phyloP scores from a whole-genome alignment of 2,113 vertebrate species.

The Syngnathus typhle region DNA sequence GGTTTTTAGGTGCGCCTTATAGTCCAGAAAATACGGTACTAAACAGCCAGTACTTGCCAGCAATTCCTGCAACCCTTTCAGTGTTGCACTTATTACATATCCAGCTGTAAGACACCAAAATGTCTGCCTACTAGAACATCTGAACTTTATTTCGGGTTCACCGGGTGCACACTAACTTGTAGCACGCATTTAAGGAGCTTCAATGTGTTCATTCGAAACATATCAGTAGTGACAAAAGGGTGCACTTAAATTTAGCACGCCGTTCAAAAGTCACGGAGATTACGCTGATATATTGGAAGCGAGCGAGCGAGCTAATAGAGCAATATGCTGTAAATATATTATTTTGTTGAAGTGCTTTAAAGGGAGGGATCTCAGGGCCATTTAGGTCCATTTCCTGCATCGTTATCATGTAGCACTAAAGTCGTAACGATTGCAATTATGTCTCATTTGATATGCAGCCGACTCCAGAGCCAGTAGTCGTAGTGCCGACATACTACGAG shows the following conservation, averaged over 20 bases:
- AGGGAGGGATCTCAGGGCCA: background rate
- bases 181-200: too few relatives aligned
- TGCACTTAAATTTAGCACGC: background rate
- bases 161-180: too few relatives aligned
- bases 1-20: too few relatives aligned
- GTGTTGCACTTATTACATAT: too few relatives aligned
- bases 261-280: background rate
- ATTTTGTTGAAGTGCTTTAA: background rate
- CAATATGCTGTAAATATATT: background rate
- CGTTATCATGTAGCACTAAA: background rate
- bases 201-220: too few relatives aligned
- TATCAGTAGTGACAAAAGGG: too few relatives aligned
- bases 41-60: too few relatives aligned
- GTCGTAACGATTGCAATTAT: background rate
- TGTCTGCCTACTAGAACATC: too few relatives aligned
- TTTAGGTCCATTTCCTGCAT: slow-evolving; percentile 4
- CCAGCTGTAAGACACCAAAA: too few relatives aligned
- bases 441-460: background rate
- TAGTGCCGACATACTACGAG: background rate
- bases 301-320: background rate
- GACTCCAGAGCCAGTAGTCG: background rate
- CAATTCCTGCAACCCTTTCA: too few relatives aligned
- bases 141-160: too few relatives aligned
- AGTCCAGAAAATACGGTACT: too few relatives aligned
- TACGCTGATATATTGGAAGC: background rate